Evolutionary conservation across 2,888 invertebrate species (phyloP).

Genomic region (Sacculina carcini): DNA sequence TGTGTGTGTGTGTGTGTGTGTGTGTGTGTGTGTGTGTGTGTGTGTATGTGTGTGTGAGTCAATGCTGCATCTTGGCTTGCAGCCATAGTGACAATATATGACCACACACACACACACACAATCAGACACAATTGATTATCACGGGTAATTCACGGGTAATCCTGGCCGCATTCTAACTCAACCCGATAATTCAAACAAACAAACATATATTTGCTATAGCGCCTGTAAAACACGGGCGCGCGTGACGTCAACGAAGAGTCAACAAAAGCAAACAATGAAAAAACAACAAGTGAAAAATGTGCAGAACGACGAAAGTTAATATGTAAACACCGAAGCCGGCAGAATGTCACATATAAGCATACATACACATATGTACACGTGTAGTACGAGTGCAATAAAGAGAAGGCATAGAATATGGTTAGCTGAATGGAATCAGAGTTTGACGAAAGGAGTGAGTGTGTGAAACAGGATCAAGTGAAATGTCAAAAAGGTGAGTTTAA

Average conservation of each 20-base stretch:
- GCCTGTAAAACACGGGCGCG: no score
- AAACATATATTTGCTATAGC: no score
- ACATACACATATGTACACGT: neutral
- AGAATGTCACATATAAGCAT: no score
- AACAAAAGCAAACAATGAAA: no score
- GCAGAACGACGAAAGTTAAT: neutral
- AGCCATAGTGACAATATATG: no score
- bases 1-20: neutral
- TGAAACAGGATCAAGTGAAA: neutral
- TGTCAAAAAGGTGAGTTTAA: neutral
- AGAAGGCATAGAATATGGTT: neutral
- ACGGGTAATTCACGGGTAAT: neutral
- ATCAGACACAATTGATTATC: slow-evolving; percentile 2
- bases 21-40: neutral
- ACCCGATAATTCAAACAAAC: no score
- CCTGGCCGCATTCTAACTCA: neutral
- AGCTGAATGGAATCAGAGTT: no score
- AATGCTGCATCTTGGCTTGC: no score
- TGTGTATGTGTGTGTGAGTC: neutral
- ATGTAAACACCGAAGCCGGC: no score
- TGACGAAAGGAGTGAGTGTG: no score
- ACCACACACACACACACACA: neutral
- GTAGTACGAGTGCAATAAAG: neutral
- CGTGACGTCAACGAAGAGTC: no score
- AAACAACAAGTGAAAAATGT: neutral